These are phyloP conservation scores for Anarsia innoxiella DNA, from an alignment of 2,888 invertebrate genomes.

Conservation along the genomic window DNA sequence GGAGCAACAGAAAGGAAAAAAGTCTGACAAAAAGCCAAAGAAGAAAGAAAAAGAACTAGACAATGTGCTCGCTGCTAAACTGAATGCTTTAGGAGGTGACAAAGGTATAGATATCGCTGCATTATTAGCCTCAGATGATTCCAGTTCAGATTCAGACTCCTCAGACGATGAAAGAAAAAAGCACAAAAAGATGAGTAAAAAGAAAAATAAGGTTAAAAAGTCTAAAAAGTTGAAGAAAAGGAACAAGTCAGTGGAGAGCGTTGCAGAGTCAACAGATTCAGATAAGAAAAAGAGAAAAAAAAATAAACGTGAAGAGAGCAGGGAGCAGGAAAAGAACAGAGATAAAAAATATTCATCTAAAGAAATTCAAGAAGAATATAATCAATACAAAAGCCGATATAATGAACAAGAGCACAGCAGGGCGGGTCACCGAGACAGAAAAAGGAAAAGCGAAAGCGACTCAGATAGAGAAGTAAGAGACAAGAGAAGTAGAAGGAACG, in stretches of 20 bases:
- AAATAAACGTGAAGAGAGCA: not conserved
- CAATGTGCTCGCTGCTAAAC: conserved; percentile 80
- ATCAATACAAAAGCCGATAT: not conserved
- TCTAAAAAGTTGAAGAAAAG: conserved; percentile 40
- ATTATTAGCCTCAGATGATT: conserved; percentile 50
- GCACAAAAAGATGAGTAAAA: conserved; percentile 48
- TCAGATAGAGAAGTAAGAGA: not conserved
- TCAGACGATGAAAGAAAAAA: conserved; percentile 32
- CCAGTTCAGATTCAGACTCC: conserved; percentile 38
- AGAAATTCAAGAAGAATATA: not conserved
- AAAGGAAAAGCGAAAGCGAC: not conserved
- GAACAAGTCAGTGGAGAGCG: conserved; percentile 20
- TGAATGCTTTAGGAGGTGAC: conserved; percentile 76
- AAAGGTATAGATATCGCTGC: conserved; percentile 49
- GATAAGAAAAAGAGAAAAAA: not conserved
- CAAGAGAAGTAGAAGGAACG: not conserved
- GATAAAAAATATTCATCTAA: not conserved
- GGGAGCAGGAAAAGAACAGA: not conserved
- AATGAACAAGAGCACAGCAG: not conserved
- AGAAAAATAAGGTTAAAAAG: conserved; percentile 32
- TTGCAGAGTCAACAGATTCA: not conserved
- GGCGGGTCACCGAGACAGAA: not conserved
- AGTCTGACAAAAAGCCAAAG: conserved; percentile 64
- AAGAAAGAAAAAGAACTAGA: conserved; percentile 76
- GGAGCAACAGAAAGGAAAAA: conserved; percentile 50